phyloP scores from a whole-genome alignment of 2,888 invertebrate species.

The Athalia circularis region DNA sequence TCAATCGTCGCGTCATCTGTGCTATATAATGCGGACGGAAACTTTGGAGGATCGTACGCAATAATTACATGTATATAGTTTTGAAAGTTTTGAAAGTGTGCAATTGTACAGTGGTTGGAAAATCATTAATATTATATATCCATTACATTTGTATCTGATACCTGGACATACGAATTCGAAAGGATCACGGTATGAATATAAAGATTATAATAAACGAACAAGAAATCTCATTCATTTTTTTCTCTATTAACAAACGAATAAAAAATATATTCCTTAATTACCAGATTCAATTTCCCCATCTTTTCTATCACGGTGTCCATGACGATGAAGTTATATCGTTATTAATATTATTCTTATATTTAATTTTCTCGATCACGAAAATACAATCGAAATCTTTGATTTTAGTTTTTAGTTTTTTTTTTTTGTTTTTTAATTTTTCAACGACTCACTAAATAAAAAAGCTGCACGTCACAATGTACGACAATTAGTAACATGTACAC shows the following conservation, averaged over 20 bases:
- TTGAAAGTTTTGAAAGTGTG: slow-evolving; percentile 39
- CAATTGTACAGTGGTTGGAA: slow-evolving; percentile 16
- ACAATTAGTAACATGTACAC: no score
- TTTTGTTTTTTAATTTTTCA: no score
- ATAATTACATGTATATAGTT: slow-evolving; percentile 17
- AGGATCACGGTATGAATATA: background rate
- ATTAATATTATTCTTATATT: background rate
- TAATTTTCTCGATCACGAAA: no score
- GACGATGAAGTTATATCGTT: slow-evolving; percentile 39
- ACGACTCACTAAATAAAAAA: no score
- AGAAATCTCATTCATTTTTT: background rate
- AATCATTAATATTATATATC: slow-evolving; percentile 32
- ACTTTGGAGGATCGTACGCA: slow-evolving; percentile 7
- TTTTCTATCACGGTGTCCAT: slow-evolving; percentile 72
- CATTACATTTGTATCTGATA: background rate
- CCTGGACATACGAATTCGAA: slow-evolving; percentile 7
- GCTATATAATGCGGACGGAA: no score
- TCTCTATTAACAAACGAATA: no score
- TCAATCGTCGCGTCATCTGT: no score
- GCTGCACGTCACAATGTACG: no score
- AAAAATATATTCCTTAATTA: slow-evolving; percentile 55
- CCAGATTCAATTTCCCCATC: slow-evolving; percentile 72
- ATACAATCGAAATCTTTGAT: no score
- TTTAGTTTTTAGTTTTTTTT: no score
- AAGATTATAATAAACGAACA: background rate